Evolutionary conservation across 1,140 invertebrate species (phyloP).

Genomic region (Drosophila nasuta): DNA sequence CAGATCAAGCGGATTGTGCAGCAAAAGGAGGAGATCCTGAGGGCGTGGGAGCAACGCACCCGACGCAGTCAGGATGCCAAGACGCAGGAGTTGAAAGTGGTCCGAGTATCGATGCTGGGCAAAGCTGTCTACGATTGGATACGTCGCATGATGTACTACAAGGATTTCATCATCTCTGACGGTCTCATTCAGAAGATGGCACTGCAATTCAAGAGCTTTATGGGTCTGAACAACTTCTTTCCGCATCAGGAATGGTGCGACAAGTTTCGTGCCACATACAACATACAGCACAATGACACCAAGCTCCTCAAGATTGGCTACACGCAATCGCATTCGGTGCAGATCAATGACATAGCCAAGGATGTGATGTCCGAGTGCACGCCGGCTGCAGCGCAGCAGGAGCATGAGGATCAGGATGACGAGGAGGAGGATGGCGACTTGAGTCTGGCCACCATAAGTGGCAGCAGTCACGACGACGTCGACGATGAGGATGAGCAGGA

Average conservation of each 20-base stretch:
- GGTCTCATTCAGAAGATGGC: conserved; percentile 82
- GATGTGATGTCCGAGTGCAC: conserved; percentile 69
- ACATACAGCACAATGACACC: conserved; percentile 68
- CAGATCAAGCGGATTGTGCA: conserved; percentile 82
- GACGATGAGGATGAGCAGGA: conserved; percentile 32
- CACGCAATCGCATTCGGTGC: conserved; percentile 73
- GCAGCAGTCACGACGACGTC: conserved; percentile 57
- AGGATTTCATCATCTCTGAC: conserved; percentile 77
- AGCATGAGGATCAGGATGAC: conserved; percentile 37
- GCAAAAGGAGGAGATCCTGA: conserved; percentile 73
- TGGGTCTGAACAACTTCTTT: conserved; percentile 77
- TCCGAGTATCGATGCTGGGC: conserved; percentile 75
- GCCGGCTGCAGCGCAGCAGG: conserved; percentile 7
- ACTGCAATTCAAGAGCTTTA: conserved; percentile 77
- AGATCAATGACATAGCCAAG: conserved; percentile 80
- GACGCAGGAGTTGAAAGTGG: conserved; percentile 74
- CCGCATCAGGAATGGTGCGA: conserved; percentile 83
- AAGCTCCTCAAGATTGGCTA: conserved; percentile 73
- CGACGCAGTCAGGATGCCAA: conserved; percentile 71
- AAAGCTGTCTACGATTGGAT: conserved; percentile 81
- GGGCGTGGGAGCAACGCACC: conserved; percentile 79
- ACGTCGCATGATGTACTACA: conserved; percentile 84
- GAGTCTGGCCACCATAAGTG: conserved; percentile 47
- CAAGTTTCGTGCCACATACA: conserved; percentile 74
- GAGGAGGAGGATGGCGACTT: conserved; percentile 37